phyloP scores from a whole-genome alignment of 1,140 invertebrate genomes.

The Harpegnathos saltator region DNA sequence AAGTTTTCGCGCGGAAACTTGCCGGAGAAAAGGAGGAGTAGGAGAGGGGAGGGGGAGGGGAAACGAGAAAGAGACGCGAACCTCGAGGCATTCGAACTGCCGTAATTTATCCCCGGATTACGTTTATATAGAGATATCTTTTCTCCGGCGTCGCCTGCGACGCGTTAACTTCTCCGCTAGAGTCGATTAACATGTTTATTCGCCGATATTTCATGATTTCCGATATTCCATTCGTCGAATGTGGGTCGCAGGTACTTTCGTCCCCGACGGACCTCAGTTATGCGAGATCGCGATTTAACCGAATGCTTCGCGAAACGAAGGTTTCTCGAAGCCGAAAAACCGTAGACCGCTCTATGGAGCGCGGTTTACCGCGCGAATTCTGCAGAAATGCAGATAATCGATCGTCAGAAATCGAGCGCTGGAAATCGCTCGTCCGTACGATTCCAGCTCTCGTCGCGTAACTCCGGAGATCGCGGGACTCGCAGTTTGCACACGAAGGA shows the following conservation, averaged over 20 bases:
- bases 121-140: not conserved
- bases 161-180: not conserved
- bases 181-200: not conserved
- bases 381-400: not conserved
- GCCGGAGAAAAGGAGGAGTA: not conserved
- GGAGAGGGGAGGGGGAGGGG: too few relatives aligned
- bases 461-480: constrained; percentile 5
- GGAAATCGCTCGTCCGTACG: not conserved
- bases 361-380: not conserved
- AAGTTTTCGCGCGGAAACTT: constrained; percentile 49
- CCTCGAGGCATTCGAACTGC: constrained; percentile 21
- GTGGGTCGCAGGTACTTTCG: not conserved
- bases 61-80: constrained; percentile 30
- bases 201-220: too few relatives aligned
- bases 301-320: not conserved
- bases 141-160: too few relatives aligned
- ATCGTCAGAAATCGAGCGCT: constrained; percentile 1
- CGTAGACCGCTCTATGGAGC: too few relatives aligned
- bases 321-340: too few relatives aligned
- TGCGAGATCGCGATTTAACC: not conserved
- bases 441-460: constrained; percentile 17
- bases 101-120: constrained; percentile 19
- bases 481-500: constrained; percentile 2
- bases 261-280: not conserved
- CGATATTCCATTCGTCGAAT: not conserved